Base-by-base conservation (phyloP, 2,888 invertebrate species). In the Amphimallon solstitiale region DNA sequence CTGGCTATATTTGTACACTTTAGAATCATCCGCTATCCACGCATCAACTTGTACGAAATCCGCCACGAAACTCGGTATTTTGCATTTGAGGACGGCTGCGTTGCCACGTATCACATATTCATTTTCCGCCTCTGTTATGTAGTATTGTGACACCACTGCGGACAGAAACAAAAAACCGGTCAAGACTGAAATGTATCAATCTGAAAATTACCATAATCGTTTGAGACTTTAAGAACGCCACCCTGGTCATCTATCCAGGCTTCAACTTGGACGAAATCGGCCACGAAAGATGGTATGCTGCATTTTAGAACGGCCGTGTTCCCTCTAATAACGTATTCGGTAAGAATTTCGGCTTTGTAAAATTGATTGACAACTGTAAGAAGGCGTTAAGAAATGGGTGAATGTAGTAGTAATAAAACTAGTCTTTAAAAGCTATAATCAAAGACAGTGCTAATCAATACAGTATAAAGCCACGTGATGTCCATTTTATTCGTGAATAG, bases 31-130 rank as follows among this genome's bases (percentile, higher is more conserved):
- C 82, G 92, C 90, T 78, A 92, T 85, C 94, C 95, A 94, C 72
- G 91, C 86, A 82, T 93, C 92, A 77, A 96, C 90, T 78, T 88
- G 87, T 75, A 97, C 93, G 85, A 94, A 95, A 86, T 96, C 95
- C 73, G 93, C 92, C 75, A 96, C 94, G 85, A 95, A 96, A 80
- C 93, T 93, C 71, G 96, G 96, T 76, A 96, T 94, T 88, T 94
- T 93, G 88, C 96, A 97, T 84, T 92, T 94, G 85, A 95, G 90
- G 77, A 96, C 91, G 67, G 94, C 95, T 71, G 94, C 90, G 85
- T 95, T 95, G 73, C 95, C 95, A 79, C 92, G 89, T 82, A 95
- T 95, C 73, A 95, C 95, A 86, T 95, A 95, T 83, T 95, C 95
- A 84, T 95, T 94, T 86, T 94, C 94, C 79, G 95, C 92, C 85